Percentiles rank a stretch among this genome's conserved stretches.
phyloP scores from a whole-genome alignment of 2,797 vertebrate species.

The Cetoscarus ocellatus region DNA sequence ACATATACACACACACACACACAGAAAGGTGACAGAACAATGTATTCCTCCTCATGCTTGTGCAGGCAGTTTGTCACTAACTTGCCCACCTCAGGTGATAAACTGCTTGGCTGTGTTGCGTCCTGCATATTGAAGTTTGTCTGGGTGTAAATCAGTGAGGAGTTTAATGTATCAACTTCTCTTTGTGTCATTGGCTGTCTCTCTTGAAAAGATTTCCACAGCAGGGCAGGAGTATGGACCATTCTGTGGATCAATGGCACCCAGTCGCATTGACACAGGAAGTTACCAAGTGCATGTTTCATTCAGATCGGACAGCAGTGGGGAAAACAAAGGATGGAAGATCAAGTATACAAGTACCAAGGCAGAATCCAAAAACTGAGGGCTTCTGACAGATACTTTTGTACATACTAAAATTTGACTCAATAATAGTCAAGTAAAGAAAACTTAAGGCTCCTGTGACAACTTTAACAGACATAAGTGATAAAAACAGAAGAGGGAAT shows the following conservation, averaged over 20 bases:
- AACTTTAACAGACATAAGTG: too few relatives aligned
- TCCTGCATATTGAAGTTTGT: constrained; percentile 60
- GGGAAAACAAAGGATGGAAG: constrained; percentile 88
- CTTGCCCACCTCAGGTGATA: constrained; percentile 57
- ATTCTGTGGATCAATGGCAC: constrained; percentile 84
- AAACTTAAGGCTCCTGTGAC: too few relatives aligned
- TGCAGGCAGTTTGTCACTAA: constrained; percentile 57
- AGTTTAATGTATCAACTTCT: constrained; percentile 37
- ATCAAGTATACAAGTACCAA: constrained; percentile 81
- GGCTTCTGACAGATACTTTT: not conserved
- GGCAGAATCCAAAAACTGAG: constrained; percentile 6
- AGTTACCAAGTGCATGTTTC: constrained; percentile 79
- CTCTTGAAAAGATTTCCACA: constrained; percentile 81
- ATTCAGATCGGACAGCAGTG: constrained; percentile 83
- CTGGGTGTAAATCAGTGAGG: constrained; percentile 40
- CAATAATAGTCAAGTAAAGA: too few relatives aligned
- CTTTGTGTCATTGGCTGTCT: constrained; percentile 24
- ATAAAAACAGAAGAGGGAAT: too few relatives aligned
- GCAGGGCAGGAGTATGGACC: constrained; percentile 80
- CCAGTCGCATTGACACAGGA: constrained; percentile 82
- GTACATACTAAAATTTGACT: not conserved
- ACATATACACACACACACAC: constrained; percentile 36
- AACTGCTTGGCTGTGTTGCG: constrained; percentile 44
- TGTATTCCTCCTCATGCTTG: constrained; percentile 84
- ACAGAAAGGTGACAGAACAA: constrained; percentile 69